These are phyloP conservation scores for Dascillus cervinus DNA, from an alignment of 2,888 invertebrate species.

Conservation along the genomic window DNA sequence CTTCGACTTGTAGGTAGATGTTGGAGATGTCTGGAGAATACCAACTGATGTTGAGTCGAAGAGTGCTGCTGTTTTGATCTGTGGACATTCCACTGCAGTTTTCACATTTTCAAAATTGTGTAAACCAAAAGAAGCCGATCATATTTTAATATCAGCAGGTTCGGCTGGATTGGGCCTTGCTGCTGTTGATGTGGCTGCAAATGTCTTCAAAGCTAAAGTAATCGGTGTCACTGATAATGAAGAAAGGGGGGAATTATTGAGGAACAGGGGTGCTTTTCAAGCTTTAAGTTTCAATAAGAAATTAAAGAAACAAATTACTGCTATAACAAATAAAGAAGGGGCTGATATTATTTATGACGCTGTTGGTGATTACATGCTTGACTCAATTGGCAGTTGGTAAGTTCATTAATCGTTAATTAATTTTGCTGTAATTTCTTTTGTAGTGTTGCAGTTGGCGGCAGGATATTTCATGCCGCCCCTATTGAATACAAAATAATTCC, in stretches of 20 bases:
- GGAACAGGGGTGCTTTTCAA: slow-evolving; percentile 56
- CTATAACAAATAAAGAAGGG: slow-evolving; percentile 51
- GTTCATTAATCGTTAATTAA: slow-evolving; percentile 9
- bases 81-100: slow-evolving; percentile 58
- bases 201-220: slow-evolving; percentile 58
- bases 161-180: slow-evolving; percentile 57
- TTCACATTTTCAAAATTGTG: slow-evolving; percentile 53
- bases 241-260: slow-evolving; percentile 49
- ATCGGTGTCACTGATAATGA: slow-evolving; percentile 61
- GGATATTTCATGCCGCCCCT: slow-evolving; percentile 33
- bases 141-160: slow-evolving; percentile 57
- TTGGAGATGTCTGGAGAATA: slow-evolving; percentile 52
- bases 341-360: slow-evolving; percentile 58
- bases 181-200: slow-evolving; percentile 60
- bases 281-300: slow-evolving; percentile 53
- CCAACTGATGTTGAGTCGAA: slow-evolving; percentile 47
- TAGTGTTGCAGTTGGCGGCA: slow-evolving; percentile 50
- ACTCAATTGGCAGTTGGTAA: slow-evolving; percentile 52
- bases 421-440: slow-evolving; percentile 21
- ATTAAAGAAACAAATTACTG: slow-evolving; percentile 47
- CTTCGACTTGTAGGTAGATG: slow-evolving; percentile 28
- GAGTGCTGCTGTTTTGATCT: slow-evolving; percentile 51
- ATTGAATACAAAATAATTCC: slow-evolving; percentile 26
- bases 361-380: slow-evolving; percentile 53
- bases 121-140: slow-evolving; percentile 43